Conservation (phyloP, 2,797 vertebrate species). For the Syndactyla subalaris region DNA sequence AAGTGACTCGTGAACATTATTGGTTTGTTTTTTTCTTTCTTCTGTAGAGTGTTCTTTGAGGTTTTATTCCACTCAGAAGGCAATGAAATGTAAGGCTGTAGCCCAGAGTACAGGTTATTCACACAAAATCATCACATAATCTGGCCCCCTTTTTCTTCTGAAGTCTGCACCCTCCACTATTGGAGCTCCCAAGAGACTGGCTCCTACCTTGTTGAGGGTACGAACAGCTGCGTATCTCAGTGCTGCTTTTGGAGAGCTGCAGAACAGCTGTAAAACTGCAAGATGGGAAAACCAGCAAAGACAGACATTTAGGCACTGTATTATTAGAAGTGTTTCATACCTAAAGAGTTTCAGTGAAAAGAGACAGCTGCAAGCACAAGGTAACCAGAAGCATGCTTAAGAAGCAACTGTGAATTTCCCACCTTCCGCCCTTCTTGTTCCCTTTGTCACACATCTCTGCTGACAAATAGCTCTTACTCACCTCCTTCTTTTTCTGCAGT, state of each 20-base stretch:
- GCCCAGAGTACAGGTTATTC: not conserved
- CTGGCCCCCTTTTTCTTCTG: not conserved
- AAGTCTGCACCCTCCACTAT: not conserved
- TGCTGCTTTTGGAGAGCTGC: conserved; percentile 83
- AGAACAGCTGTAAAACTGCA: conserved; percentile 84
- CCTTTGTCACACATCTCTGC: not conserved
- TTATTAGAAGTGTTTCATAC: not conserved
- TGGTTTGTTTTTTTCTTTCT: not conserved
- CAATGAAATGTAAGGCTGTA: not conserved
- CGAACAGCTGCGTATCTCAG: conserved; percentile 82
- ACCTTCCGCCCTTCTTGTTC: not conserved
- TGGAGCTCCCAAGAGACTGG: not conserved
- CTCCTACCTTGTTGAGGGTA: conserved; percentile 84
- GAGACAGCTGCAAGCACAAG: not conserved
- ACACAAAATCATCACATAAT: not conserved
- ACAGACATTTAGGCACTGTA: not conserved
- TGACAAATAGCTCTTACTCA: not conserved
- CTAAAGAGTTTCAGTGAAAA: not conserved
- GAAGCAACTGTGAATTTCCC: not conserved
- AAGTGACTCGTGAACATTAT: not conserved
- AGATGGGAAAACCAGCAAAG: not conserved
- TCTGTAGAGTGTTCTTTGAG: not conserved
- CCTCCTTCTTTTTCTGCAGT: not conserved
- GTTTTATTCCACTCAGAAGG: not conserved
- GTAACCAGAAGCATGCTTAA: not conserved